phyloP scores from a whole-genome alignment of 2,797 vertebrate genomes.

The Sebastes steindachneri region DNA sequence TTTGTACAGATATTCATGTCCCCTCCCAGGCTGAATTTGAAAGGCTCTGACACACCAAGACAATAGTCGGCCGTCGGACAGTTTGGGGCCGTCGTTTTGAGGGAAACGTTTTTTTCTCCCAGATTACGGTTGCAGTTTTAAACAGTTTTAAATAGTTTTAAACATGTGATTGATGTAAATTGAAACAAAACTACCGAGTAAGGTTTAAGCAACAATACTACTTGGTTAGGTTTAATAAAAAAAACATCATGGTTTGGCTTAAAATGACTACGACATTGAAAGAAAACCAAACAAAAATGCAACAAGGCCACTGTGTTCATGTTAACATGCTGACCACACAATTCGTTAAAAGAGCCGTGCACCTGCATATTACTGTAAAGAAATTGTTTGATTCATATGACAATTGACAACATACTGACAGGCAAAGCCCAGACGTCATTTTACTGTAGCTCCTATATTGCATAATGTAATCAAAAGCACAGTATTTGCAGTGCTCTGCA shows the following conservation, averaged over 20 bases:
- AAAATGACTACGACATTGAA: too few relatives aligned
- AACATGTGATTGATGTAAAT: too few relatives aligned
- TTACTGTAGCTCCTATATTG: not conserved
- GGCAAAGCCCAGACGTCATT: not conserved
- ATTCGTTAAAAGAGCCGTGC: not conserved
- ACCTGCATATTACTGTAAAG: not conserved
- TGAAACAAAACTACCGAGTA: fast-evolving
- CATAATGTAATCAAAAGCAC: not conserved
- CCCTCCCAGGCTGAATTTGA: not conserved
- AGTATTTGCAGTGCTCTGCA: not conserved
- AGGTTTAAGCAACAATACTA: too few relatives aligned
- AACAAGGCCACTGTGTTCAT: not conserved
- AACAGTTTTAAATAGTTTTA: too few relatives aligned
- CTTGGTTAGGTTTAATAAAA: too few relatives aligned
- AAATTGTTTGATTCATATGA: not conserved
- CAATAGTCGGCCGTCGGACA: too few relatives aligned
- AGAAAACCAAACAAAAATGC: too few relatives aligned
- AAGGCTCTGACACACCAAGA: too few relatives aligned
- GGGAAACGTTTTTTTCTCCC: too few relatives aligned
- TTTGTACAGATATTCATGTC: not conserved
- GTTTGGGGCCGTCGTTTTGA: too few relatives aligned
- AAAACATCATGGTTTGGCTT: too few relatives aligned
- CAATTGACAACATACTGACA: not conserved
- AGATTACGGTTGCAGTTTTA: too few relatives aligned
- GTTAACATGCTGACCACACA: not conserved